Percentiles rank a stretch among this genome's conserved stretches.
phyloP scores from a whole-genome alignment of 2,797 vertebrate species.

The Enteromius radiatus region DNA sequence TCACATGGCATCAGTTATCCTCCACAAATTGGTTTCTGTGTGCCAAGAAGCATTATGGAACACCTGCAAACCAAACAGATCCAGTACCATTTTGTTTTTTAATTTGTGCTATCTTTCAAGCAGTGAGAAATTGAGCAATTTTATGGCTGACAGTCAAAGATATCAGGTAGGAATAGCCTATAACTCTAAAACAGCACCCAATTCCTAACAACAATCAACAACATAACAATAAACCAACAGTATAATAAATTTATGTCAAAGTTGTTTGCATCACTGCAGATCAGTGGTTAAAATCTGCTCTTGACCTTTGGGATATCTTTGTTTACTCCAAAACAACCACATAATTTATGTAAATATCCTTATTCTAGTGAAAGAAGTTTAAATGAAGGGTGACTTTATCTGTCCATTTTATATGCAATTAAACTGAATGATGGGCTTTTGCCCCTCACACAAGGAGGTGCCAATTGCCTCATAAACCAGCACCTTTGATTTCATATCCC shows the following conservation, averaged over 20 bases:
- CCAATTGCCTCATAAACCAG: conserved; percentile 29
- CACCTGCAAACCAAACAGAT: background rate
- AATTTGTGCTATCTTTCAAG: background rate
- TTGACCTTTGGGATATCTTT: conserved; percentile 30
- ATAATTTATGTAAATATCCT: background rate
- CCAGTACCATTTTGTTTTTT: background rate
- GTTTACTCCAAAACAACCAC: background rate
- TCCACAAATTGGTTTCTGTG: background rate
- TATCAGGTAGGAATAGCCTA: background rate
- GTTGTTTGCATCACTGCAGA: background rate
- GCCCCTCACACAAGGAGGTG: conserved; percentile 10
- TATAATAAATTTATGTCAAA: background rate
- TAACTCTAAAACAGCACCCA: background rate
- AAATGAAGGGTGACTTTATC: conserved; percentile 24
- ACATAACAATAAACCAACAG: background rate
- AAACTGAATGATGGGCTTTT: conserved; percentile 49
- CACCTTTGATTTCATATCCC: conserved; percentile 12
- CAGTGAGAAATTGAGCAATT: background rate
- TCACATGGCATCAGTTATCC: background rate
- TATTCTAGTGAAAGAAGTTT: conserved; percentile 7
- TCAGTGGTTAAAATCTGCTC: background rate
- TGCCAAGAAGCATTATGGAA: background rate
- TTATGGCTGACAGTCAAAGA: background rate
- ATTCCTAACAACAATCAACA: background rate
- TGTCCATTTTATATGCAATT: conserved; percentile 35